Conservation (phyloP, 2,113 vertebrate genomes). For the Rousettus leschenaultii region DNA sequence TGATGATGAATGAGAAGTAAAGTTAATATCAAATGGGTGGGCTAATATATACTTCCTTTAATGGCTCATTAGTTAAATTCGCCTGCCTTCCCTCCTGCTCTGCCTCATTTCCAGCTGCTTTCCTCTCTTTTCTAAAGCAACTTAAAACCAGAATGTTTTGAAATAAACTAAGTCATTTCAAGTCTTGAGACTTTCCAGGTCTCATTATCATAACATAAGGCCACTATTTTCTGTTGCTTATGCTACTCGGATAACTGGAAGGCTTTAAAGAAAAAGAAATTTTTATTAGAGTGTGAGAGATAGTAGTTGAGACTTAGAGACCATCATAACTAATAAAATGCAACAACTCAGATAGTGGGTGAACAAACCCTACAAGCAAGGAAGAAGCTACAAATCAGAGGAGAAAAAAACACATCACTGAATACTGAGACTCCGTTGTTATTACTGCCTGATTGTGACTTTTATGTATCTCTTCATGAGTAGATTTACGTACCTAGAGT, state of each 20-base stretch:
- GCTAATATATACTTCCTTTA: not conserved
- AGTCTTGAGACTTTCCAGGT: not conserved
- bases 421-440: not conserved
- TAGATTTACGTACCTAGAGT: not conserved
- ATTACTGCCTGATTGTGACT: not conserved
- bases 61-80: constrained; percentile 68
- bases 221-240: constrained; percentile 3
- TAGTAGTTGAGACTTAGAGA: not conserved
- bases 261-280: not conserved
- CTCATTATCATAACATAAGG: not conserved
- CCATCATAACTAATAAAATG: constrained; percentile 12
- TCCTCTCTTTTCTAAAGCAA: constrained; percentile 29
- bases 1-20: constrained; percentile 40
- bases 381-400: not conserved
- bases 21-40: constrained; percentile 28
- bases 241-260: not conserved
- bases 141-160: constrained; percentile 44
- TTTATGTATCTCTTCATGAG: not conserved
- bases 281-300: not conserved
- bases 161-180: constrained; percentile 32
- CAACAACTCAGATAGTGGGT: not conserved
- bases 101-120: not conserved
- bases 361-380: not conserved
- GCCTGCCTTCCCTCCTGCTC: not conserved
- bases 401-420: not conserved